Base-by-base conservation (phyloP, 2,797 vertebrate species). In the Chiloscyllium punctatum region DNA sequence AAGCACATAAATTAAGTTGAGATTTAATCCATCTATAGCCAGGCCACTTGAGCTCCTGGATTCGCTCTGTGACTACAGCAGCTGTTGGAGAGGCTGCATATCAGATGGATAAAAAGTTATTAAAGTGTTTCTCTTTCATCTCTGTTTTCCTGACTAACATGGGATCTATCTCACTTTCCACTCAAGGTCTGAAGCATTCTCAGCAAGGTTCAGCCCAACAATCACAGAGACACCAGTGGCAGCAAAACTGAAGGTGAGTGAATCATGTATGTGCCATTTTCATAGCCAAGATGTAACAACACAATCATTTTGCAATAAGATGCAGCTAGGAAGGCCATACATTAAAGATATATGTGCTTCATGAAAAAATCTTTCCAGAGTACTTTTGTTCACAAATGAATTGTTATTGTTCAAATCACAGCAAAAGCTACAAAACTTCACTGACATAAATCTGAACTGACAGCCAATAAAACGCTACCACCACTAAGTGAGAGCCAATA, bases 1-100 rank as follows among this genome's bases (percentile, higher is more conserved):
- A 94, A 94, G 66, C 37, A 72, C 68, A 94, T 94, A 94, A 94
- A 72, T 94, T 48, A 71, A 69, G 92, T 72, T 72, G 92, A 42
- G 69, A 94, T 94, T 94, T 94, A 72, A 94, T 94, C 92, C 92
- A 27, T 30, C 37, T 51, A 48, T 30, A 94, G 66, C 37, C 92
- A 94, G 68, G 23, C 25, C 68, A 51, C 48, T 48, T 95, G 71
- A 72, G 88, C 88, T 57, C n/a, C 71, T 74, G 71, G 27, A 91
- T 91, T 53, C 94, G 13, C 27, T 74, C 33, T 77, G 15, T 77
- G 42, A 95, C 94, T 16, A 16, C 94, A 95, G 74, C 94, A 95
- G 94, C 71, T 95, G 48, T 30, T 74, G 15, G 71, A 51, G 69
- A 95, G 42, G 69, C 94, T 74, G 71, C 42, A 77, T 57, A 69